These are phyloP conservation scores for Agrypnus murinus DNA, from an alignment of 2,888 invertebrate genomes.

Conservation along the genomic window DNA sequence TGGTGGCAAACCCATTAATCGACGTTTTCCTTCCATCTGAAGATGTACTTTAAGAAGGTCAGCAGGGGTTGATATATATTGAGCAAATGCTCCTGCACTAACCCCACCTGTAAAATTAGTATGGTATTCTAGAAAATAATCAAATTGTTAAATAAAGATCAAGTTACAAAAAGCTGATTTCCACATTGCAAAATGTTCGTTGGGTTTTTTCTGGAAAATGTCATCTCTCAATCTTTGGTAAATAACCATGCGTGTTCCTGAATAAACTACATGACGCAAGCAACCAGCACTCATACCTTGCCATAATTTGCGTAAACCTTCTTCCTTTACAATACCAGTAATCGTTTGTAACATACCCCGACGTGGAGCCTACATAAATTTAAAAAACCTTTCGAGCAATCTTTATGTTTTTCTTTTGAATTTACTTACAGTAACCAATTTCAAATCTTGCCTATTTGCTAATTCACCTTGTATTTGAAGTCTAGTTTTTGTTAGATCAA, in stretches of 20 bases:
- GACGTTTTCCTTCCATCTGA: slow-evolving; percentile 92
- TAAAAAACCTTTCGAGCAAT: not conserved
- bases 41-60: slow-evolving; percentile 96
- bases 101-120: slow-evolving; percentile 80
- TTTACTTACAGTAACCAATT: slow-evolving; percentile 69
- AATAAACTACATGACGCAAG: slow-evolving; percentile 88
- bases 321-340: slow-evolving; percentile 86
- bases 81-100: slow-evolving; percentile 89
- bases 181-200: slow-evolving; percentile 80
- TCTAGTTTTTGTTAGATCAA: slow-evolving; percentile 95
- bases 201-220: slow-evolving; percentile 76
- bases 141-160: not conserved
- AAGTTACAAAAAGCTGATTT: slow-evolving; percentile 76
- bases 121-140: not conserved
- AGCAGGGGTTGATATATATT: slow-evolving; percentile 92
- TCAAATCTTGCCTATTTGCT: slow-evolving; percentile 74
- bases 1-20: slow-evolving; percentile 86
- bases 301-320: slow-evolving; percentile 89
- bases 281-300: slow-evolving; percentile 92
- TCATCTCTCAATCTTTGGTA: slow-evolving; percentile 88
- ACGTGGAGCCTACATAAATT: slow-evolving; percentile 75
- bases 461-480: slow-evolving; percentile 94
- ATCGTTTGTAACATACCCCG: slow-evolving; percentile 89
- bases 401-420: not conserved
- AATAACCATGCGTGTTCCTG: slow-evolving; percentile 88